Conservation (phyloP, 2,797 vertebrate genomes). For the Typhlichthys eigenmanni region DNA sequence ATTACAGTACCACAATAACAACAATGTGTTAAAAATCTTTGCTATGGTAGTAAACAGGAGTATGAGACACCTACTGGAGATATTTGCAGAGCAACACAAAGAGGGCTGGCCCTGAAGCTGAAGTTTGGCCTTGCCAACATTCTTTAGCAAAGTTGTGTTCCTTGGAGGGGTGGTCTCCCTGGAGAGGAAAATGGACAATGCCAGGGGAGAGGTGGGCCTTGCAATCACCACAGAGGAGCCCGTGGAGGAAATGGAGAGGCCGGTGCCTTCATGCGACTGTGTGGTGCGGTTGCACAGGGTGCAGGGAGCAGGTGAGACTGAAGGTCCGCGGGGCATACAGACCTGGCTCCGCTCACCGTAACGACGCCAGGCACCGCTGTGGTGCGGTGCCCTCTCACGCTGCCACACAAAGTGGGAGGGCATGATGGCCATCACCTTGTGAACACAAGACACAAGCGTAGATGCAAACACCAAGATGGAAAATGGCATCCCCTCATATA, state of each 20-base stretch:
- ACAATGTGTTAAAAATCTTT: background rate
- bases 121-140: conserved; percentile 16
- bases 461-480: background rate
- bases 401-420: conserved; percentile 89
- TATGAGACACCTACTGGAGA: conserved; percentile 50
- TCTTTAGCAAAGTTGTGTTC: conserved; percentile 3
- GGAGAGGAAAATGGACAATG: conserved; percentile 23
- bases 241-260: conserved; percentile 66
- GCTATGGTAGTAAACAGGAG: background rate
- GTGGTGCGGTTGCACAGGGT: conserved; percentile 71
- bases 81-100: conserved; percentile 30
- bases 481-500: background rate
- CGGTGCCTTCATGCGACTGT: conserved; percentile 50
- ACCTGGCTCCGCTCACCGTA: conserved; percentile 56
- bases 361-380: conserved; percentile 86
- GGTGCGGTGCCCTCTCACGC: conserved; percentile 82
- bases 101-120: conserved; percentile 19
- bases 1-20: no score
- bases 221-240: conserved; percentile 46
- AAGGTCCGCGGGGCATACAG: conserved; percentile 80
- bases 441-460: background rate
- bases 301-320: conserved; percentile 74
- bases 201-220: conserved; percentile 7
- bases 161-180: conserved; percentile 58
- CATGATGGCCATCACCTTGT: conserved; percentile 93